Base-by-base conservation (phyloP, 2,797 vertebrate genomes). In the Columba guinea region DNA sequence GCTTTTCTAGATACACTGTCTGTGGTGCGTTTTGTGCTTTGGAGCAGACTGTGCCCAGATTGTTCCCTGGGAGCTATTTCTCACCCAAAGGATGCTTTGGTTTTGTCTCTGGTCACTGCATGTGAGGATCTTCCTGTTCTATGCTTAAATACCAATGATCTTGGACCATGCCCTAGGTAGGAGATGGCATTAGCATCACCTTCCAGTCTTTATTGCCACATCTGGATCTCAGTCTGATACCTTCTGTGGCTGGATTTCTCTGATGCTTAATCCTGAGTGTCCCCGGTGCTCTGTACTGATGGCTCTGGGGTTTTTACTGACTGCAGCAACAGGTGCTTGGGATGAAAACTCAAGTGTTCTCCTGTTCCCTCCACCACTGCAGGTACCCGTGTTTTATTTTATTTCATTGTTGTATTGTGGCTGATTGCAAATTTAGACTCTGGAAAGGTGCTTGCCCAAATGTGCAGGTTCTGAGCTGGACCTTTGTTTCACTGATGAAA, bases 1-100 rank as follows among this genome's bases (percentile, higher is more conserved):
- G 15, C 96, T 97, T 98, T 98, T 97, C 93, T 97, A 98, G 68
- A 70, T n/a, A 4, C 2, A 1, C 26, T 49, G 53, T 55, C 70
- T 28, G 30, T 86, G 48, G 35, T 63, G 30, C n/a, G 1, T 92
- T 81, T 77, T 89, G 11, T 27, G n/a, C 35, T 81, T 87, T 32
- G 26, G 80, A 37, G 27, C 1, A 4, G 30, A 8, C 28, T 12
- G 6, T 71, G 46, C 65, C 30, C 24, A 14, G 2, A 7, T 9
- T 27, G 7, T 56, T 67, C n/a, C 27, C 69, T 26, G 9, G 53
- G 26, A 44, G 2, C 15, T 4, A 0, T 15, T 69, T 23, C 19
- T n/a, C 1, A 0, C 11, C 28, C 5, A 14, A 10, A 21, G 4
- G 27, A 3, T 4, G 15, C 27, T 59, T 60, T 0, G 2, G 13